These are phyloP conservation scores for Grallaria varia DNA, from an alignment of 2,113 vertebrate species.

Conservation along the genomic window DNA sequence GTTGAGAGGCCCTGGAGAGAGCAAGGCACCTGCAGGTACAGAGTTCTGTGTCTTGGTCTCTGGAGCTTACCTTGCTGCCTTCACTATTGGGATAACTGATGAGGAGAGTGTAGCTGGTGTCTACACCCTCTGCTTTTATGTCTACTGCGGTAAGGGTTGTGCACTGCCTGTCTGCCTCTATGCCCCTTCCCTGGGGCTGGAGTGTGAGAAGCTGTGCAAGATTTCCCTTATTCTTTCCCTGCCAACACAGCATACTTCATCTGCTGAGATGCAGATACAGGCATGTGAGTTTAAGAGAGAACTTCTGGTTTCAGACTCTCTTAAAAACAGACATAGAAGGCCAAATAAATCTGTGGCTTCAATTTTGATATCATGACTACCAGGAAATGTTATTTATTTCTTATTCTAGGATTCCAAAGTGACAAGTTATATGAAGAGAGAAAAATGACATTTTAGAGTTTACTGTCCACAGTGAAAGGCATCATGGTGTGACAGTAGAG, in stretches of 20 bases:
- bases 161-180: not conserved
- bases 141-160: not conserved
- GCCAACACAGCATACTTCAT: not conserved
- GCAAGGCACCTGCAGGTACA: not conserved
- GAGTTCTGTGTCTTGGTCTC: not conserved
- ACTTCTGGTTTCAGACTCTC: not conserved
- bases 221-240: not conserved
- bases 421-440: not conserved
- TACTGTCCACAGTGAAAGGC: not conserved
- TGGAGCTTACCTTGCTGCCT: not conserved
- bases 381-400: not conserved
- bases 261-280: not conserved
- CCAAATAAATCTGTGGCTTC: not conserved
- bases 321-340: not conserved
- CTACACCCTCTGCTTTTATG: not conserved
- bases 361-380: not conserved
- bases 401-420: not conserved
- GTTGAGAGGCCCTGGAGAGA: not conserved
- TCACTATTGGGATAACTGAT: not conserved
- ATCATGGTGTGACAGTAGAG: not conserved
- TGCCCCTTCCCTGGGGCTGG: not conserved
- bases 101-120: not conserved
- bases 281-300: not conserved
- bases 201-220: too few species aligned
- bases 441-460: not conserved